Evolutionary conservation across 2,888 invertebrate genomes (phyloP).

Genomic region (Lucinisca nassula): DNA sequence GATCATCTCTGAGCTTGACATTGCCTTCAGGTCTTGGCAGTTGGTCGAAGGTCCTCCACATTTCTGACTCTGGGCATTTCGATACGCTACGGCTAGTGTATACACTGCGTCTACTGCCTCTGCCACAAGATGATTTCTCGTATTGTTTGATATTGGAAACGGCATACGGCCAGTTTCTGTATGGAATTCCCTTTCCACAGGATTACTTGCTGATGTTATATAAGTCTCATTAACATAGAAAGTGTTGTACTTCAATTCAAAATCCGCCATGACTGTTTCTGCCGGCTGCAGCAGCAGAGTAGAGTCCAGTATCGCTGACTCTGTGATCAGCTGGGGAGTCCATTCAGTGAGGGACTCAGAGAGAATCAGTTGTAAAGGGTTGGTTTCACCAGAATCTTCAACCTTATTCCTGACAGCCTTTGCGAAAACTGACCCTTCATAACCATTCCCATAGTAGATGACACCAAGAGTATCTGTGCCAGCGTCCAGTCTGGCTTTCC

Average conservation of each 20-base stretch:
- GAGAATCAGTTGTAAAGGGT: background rate
- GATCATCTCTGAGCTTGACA: background rate
- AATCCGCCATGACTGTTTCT: background rate
- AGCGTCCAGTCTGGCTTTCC: background rate
- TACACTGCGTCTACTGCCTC: slow-evolving; percentile 72
- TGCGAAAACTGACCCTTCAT: background rate
- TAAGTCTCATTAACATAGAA: background rate
- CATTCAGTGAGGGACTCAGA: background rate
- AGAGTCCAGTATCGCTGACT: background rate
- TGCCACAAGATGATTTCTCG: background rate
- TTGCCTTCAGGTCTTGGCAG: slow-evolving; percentile 30
- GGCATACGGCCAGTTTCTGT: background rate
- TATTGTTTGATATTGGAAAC: background rate
- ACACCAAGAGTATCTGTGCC: background rate
- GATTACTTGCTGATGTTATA: background rate
- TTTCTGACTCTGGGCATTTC: background rate
- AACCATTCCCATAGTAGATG: background rate
- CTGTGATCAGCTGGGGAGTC: background rate
- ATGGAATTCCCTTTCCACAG: background rate
- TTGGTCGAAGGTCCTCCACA: background rate
- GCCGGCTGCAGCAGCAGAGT: background rate
- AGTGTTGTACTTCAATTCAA: background rate
- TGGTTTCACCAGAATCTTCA: background rate
- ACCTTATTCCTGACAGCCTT: background rate
- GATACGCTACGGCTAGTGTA: slow-evolving; percentile 71